Conservation (phyloP, 2,113 vertebrate species). For the Heterotis niloticus region DNA sequence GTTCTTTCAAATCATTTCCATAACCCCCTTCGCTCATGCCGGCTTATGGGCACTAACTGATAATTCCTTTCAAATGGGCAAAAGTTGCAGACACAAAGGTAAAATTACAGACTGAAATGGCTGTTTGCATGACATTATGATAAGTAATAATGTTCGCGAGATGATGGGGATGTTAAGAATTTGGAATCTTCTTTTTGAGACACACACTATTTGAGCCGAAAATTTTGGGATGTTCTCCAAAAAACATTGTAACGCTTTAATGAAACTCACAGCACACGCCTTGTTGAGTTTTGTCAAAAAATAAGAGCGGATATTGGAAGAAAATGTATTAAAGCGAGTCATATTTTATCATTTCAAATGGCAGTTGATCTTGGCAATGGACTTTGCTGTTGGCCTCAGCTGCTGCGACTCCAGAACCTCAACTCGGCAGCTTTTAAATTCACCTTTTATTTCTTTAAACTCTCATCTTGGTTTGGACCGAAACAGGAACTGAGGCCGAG, state of each 20-base stretch:
- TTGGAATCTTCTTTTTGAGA: neutral
- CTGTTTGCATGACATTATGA: neutral
- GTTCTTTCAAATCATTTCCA: conserved; percentile 16
- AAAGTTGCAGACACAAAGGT: neutral
- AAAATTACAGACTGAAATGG: neutral
- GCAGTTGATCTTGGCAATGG: neutral
- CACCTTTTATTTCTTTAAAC: neutral
- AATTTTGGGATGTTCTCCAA: neutral
- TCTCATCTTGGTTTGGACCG: neutral
- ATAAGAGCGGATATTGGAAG: neutral
- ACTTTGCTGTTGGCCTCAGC: neutral
- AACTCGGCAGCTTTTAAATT: neutral
- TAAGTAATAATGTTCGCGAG: conserved; percentile 2
- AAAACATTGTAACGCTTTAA: neutral
- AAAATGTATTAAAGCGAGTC: neutral
- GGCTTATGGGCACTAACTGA: conserved; percentile 8
- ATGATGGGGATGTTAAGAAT: neutral
- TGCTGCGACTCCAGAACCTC: neutral
- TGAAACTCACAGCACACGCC: neutral
- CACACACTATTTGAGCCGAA: neutral
- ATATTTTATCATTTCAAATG: neutral
- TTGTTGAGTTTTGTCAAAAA: neutral
- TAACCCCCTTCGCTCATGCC: conserved; percentile 17
- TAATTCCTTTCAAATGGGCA: conserved; percentile 26
- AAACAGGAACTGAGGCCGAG: conserved; percentile 80